These are phyloP conservation scores for Rhinoraja longicauda DNA, from an alignment of 2,797 vertebrate species.

Conservation along the genomic window DNA sequence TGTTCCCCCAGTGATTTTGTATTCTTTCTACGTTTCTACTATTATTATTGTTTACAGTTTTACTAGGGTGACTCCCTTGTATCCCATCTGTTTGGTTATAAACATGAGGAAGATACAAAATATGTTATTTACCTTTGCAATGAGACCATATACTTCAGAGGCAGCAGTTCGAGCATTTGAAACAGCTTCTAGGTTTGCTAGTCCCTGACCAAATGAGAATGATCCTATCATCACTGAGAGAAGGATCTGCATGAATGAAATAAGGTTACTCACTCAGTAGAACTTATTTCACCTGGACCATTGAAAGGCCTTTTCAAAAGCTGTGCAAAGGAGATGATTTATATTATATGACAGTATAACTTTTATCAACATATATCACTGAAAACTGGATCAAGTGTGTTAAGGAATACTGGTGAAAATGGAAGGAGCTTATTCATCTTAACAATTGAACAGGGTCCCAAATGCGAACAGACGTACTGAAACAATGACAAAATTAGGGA, in stretches of 20 bases:
- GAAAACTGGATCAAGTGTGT: too few species aligned
- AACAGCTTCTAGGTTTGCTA: constrained; percentile 50
- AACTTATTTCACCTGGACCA: not conserved
- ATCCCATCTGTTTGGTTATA: not conserved
- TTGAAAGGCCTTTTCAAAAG: not conserved
- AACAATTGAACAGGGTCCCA: too few species aligned
- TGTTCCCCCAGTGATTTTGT: not conserved
- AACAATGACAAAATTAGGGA: too few species aligned
- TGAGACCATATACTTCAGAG: constrained; percentile 50
- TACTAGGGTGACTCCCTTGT: too few species aligned
- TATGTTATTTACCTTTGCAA: constrained; percentile 48
- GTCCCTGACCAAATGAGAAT: constrained; percentile 50
- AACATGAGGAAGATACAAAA: not conserved
- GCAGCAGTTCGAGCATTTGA: constrained; percentile 48
- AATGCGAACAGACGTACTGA: too few species aligned
- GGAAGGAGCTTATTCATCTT: too few species aligned
- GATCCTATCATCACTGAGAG: constrained; percentile 49
- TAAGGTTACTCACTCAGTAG: not conserved
- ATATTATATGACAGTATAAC: not conserved
- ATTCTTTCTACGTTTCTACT: too few species aligned
- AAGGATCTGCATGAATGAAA: constrained; percentile 45
- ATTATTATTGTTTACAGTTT: too few species aligned
- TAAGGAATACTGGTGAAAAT: too few species aligned
- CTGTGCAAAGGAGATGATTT: not conserved
- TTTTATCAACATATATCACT: too few species aligned